Percentiles rank a stretch among this genome's conserved stretches.
phyloP scores from a whole-genome alignment of 2,797 vertebrate genomes.

The Tenualosa ilisha region DNA sequence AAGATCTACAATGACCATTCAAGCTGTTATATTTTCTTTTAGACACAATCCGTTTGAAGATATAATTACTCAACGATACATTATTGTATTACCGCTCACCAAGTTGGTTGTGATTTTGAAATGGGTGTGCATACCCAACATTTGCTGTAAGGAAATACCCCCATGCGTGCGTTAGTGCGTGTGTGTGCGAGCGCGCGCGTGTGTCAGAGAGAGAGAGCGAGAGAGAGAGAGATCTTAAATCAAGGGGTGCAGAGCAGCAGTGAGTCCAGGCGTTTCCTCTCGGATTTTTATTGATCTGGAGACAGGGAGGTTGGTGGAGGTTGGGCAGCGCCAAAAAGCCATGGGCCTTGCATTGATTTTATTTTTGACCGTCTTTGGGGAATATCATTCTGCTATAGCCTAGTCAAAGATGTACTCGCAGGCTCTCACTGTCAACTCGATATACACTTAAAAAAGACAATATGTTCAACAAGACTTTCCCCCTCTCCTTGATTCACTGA shows the following conservation, averaged over 20 bases:
- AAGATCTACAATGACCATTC: neutral
- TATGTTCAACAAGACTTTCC: neutral
- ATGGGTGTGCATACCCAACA: neutral
- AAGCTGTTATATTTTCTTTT: neutral
- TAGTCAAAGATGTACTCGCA: neutral
- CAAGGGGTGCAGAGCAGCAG: slow-evolving; percentile 42
- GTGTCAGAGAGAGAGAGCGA: neutral
- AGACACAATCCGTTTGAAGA: neutral
- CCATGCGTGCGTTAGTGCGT: neutral
- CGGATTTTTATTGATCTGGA: slow-evolving; percentile 47
- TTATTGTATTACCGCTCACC: neutral
- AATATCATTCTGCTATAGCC: neutral
- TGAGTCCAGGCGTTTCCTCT: slow-evolving; percentile 56
- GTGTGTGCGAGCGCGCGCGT: neutral
- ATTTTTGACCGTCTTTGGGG: neutral
- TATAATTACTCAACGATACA: neutral
- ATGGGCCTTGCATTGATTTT: slow-evolving; percentile 42
- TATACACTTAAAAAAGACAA: slow-evolving; percentile 12
- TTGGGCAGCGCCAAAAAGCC: slow-evolving; percentile 44
- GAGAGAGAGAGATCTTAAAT: slow-evolving; percentile 11
- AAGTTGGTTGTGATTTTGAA: neutral
- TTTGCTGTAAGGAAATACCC: neutral
- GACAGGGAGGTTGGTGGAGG: slow-evolving; percentile 40
- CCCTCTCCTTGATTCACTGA: neutral
- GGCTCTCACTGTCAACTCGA: neutral